Percentiles rank a stretch among this genome's conserved stretches.
Conservation (phyloP, 2,888 invertebrate species). For the Drosophila prostipennis region DNA sequence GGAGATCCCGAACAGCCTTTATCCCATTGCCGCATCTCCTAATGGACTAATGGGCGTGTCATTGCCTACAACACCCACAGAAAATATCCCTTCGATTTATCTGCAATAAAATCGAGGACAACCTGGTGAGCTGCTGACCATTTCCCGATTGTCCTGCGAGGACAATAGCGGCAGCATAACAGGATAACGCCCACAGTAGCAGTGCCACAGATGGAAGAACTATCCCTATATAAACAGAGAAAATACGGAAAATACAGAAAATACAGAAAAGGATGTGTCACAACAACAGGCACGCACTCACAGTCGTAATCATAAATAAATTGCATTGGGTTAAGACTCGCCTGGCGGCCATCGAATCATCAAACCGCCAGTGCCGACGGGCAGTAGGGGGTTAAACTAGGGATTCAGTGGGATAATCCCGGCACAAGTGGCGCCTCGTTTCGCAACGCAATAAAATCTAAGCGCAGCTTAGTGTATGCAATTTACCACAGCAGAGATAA, state of each 20-base stretch:
- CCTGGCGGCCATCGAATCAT: slow-evolving; percentile 5
- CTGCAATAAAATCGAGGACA: slow-evolving; percentile 61
- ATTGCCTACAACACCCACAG: slow-evolving; percentile 24
- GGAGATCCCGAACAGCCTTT: slow-evolving; percentile 1
- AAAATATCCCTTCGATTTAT: slow-evolving; percentile 54
- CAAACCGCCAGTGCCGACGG: slow-evolving; percentile 25
- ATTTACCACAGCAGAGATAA: background rate
- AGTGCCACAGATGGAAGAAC: slow-evolving; percentile 17
- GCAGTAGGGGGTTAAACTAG: background rate
- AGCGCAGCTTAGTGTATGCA: background rate
- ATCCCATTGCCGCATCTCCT: slow-evolving; percentile 8
- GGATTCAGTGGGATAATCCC: slow-evolving; percentile 1
- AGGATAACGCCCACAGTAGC: slow-evolving; percentile 64
- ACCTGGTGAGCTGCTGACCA: slow-evolving; percentile 28
- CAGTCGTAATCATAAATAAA: slow-evolving; percentile 45
- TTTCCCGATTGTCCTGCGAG: slow-evolving; percentile 14
- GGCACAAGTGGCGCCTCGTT: slow-evolving; percentile 36
- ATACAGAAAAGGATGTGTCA: slow-evolving; percentile 13
- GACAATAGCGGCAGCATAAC: slow-evolving; percentile 28
- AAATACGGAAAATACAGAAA: no score
- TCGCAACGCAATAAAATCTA: background rate
- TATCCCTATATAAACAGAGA: no score
- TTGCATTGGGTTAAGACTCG: slow-evolving; percentile 23
- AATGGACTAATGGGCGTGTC: slow-evolving; percentile 34
- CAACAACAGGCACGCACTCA: slow-evolving; percentile 21